Base-by-base conservation (phyloP, 1,140 invertebrate species). In the Drosophila guanche region DNA sequence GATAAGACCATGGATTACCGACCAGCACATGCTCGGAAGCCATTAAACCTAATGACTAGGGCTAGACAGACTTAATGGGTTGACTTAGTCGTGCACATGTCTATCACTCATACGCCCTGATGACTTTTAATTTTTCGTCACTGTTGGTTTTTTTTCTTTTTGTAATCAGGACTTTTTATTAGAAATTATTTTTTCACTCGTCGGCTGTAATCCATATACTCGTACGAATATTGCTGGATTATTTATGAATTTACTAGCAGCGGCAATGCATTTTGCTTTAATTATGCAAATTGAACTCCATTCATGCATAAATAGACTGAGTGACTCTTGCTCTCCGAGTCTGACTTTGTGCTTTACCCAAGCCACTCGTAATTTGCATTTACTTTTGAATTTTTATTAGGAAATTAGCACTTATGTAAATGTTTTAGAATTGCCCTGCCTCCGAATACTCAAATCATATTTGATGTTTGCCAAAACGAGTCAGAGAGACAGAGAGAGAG, bases 271-370 rank as follows among this genome's bases (percentile, higher is more conserved):
- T 79, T 84, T 84, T 57, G 56, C 45, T 78, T 84, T 84, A 84
- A 84, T 84, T 84, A 84, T 84, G 79, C 66, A 84, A 84, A 84
- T 84, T 84, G 79, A 79, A 79, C 68, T 84, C 51, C 75, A 65
- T 75, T 79, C 79, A 79, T 67, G 75, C 79, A 84, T 79, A 79
- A 84, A 84, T 84, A 63, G 61, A 75, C 51, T 41, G 27, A 80
- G 50, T 10, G 37, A 47, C 56, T 59, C 45, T 55, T 51, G 46
- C 50, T 65, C 46, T n/a, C 37, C 58, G 45, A 59, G 53, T 61
- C 63, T 60, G 56, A 55, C 66, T 63, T 47, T 37, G 41, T 29
- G 40, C 23, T 43, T 14, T 37, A 6, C 14, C 27, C 41, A 16
- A 22, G 25, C 43, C 53, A 40, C 59, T 66, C 48, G 22, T 33